Evolutionary conservation across 1,140 invertebrate genomes (phyloP).

Genomic region (Diprion similis): DNA sequence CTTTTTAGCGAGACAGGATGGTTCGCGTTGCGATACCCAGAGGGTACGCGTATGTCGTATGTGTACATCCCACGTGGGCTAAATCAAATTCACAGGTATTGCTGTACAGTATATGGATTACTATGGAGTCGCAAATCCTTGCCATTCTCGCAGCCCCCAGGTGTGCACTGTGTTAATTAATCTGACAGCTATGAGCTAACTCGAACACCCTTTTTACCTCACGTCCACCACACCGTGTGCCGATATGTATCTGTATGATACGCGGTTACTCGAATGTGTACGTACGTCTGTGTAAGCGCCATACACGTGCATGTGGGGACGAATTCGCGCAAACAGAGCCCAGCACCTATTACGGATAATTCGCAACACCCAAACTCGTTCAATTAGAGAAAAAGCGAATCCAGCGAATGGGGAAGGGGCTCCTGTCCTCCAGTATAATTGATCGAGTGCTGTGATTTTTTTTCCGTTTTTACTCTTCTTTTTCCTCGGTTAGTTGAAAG

Average conservation of each 20-base stretch:
- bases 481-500: too few relatives aligned
- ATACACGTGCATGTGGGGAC: background rate
- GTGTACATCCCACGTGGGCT: background rate
- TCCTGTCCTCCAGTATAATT: background rate
- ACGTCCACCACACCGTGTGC: conserved; percentile 47
- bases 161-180: conserved; percentile 59
- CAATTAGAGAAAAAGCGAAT: background rate
- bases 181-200: conserved; percentile 51
- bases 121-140: conserved; percentile 46
- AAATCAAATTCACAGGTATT: background rate
- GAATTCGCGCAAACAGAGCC: background rate
- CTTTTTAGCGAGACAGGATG: background rate
- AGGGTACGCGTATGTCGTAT: background rate
- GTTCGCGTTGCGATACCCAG: background rate
- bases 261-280: too few relatives aligned
- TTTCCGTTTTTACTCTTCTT: too few relatives aligned
- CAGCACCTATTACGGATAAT: background rate
- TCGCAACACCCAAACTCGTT: conserved; percentile 2
- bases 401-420: background rate
- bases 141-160: conserved; percentile 37
- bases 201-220: conserved; percentile 53
- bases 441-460: background rate
- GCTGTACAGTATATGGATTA: background rate
- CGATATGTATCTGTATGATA: too few relatives aligned
- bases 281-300: too few relatives aligned